phyloP scores from a whole-genome alignment of 2,888 invertebrate genomes.

The Thereva nobilitata region DNA sequence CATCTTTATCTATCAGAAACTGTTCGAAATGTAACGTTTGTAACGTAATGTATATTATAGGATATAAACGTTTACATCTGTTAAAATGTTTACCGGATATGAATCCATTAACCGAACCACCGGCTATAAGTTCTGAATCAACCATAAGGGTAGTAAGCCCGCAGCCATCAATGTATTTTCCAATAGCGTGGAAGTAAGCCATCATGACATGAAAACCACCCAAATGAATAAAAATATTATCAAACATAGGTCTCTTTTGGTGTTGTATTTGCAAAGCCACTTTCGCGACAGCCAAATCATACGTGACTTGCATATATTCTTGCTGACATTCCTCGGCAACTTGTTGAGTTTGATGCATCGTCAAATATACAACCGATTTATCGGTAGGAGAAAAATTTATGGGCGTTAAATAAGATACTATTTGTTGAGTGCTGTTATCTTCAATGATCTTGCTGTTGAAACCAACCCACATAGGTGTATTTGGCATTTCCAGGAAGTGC shows the following conservation, averaged over 20 bases:
- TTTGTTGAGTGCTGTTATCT: slow-evolving; percentile 30
- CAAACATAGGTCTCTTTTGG: slow-evolving; percentile 41
- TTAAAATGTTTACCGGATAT: slow-evolving; percentile 16
- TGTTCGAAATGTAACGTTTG: slow-evolving; percentile 5
- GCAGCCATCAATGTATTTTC: slow-evolving; percentile 41
- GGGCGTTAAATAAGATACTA: slow-evolving; percentile 45
- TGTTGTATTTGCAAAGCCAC: slow-evolving; percentile 46
- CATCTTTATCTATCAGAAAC: background rate
- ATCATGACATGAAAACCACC: slow-evolving; percentile 45
- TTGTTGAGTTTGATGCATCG: slow-evolving; percentile 44
- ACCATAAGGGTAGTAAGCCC: slow-evolving; percentile 37
- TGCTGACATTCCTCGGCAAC: slow-evolving; percentile 40
- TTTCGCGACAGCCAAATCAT: slow-evolving; percentile 47
- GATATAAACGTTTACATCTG: background rate
- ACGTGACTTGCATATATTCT: slow-evolving; percentile 43
- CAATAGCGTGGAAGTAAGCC: slow-evolving; percentile 44
- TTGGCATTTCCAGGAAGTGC: background rate
- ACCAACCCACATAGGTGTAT: slow-evolving; percentile 1
- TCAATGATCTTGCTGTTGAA: slow-evolving; percentile 17
- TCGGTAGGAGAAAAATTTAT: slow-evolving; percentile 47
- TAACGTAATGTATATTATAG: background rate
- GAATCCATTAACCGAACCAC: slow-evolving; percentile 22
- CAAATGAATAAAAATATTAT: slow-evolving; percentile 44
- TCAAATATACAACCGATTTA: slow-evolving; percentile 45
- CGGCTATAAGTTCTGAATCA: slow-evolving; percentile 33